A percentile compares a stretch with the other conserved stretches of the same genome.
phyloP scores from a whole-genome alignment of 1,140 invertebrate genomes.

The Drosophila kurseongensis region DNA sequence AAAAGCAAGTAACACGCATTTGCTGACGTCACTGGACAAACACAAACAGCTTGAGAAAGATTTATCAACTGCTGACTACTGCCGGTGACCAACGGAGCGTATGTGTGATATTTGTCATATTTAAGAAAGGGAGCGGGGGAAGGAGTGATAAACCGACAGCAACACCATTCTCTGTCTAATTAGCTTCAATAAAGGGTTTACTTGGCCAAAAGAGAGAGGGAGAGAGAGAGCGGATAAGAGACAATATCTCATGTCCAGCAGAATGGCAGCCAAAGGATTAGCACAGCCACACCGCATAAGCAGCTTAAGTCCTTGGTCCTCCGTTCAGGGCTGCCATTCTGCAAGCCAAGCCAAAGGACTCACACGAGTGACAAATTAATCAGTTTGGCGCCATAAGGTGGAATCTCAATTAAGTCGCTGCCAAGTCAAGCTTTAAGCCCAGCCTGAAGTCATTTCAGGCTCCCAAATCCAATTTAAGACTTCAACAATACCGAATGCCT shows the following conservation, averaged over 20 bases:
- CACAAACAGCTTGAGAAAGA: conserved; percentile 22
- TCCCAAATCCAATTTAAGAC: conserved; percentile 19
- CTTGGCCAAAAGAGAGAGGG: not conserved
- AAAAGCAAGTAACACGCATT: conserved; percentile 19
- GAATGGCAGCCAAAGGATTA: conserved; percentile 36
- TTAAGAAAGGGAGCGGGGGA: not conserved
- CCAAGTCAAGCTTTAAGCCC: conserved; percentile 7
- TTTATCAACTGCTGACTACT: conserved; percentile 33
- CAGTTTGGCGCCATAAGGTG: conserved; percentile 5
- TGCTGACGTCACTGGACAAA: conserved; percentile 31
- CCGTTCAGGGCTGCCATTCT: conserved; percentile 1
- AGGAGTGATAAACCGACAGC: not conserved
- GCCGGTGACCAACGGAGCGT: conserved; percentile 22
- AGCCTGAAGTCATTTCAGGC: conserved; percentile 1
- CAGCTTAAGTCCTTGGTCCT: conserved; percentile 32
- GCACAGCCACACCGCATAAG: conserved; percentile 35
- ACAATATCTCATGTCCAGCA: conserved; percentile 28
- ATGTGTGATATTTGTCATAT: conserved; percentile 44
- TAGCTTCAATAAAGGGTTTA: conserved; percentile 19
- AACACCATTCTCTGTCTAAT: conserved; percentile 20
- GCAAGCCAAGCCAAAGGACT: conserved; percentile 6
- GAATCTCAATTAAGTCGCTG: conserved; percentile 34
- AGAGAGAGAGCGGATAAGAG: not conserved
- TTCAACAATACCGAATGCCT: conserved; percentile 3
- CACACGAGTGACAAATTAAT: conserved; percentile 41